Evolutionary conservation across 2,113 vertebrate genomes (phyloP), one percentile per base, ranked within the genome.

Genomic region (Ploceus nigricollis): DNA sequence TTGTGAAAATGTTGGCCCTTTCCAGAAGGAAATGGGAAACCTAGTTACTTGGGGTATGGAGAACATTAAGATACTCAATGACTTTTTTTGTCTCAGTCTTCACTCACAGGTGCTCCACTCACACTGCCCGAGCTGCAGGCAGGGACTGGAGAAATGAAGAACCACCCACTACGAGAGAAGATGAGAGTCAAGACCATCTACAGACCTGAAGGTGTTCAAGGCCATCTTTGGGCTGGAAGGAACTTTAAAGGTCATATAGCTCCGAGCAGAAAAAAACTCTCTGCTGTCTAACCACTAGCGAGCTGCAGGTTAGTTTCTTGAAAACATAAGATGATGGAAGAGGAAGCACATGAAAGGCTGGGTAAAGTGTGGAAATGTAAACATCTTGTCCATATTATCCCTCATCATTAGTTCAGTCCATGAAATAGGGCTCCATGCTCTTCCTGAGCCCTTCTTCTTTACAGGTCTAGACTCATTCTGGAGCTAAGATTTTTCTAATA

Each of bases 51-150:
- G 12, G 40, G 47, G 48, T 19, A 69, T 27, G 25, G 25, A 90
- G 54, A 42, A 47, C 22, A n/a, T 9, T 23, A 12, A 54, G 21
- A 53, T 3, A 23, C 3, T 47, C 21, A 9, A 5, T 11, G 6
- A 31, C 9, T 22, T 47, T 68, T 68, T 75, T 15, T 75, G 45
- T 17, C 53, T 53, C n/a, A 25, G 20, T 54, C 9, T 60, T 21
- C 47, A 68, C 45, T 13, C n/a, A 31, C 30, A 68, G 39, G 24
- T 19, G n/a, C 39, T 57, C 22, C 14, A 42, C 2, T 7, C 50
- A 65, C 42, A 50, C 8, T 2, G 2, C 15, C 9, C 0, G 0
- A 42, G 21, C 1, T 0, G 1, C 35, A 33, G 44, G 27, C 37
- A 50, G 35, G 44, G 31, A 37, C 15, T 19, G 18, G 31, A 27